These are phyloP conservation scores for Hydra vulgaris DNA, from an alignment of 30 jellyfish, hydroid and myxozoan genomes.

Conservation along the genomic window DNA sequence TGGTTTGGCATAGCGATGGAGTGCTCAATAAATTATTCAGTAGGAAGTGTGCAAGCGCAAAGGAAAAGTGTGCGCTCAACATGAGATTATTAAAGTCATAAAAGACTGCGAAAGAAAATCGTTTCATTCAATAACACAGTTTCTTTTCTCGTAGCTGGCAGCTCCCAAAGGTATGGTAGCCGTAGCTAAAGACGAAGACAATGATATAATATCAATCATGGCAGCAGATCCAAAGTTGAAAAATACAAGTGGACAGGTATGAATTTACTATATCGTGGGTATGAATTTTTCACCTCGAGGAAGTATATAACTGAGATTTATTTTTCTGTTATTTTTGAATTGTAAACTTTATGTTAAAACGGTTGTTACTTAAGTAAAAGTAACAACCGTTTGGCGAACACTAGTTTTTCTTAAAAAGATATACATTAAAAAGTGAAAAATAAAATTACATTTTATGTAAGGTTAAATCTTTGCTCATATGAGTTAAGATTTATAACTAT, in stretches of 20 bases:
- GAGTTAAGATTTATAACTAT: too few species aligned
- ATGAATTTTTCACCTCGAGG: background rate
- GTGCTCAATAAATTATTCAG: background rate
- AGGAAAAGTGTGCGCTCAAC: background rate
- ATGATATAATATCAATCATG: background rate
- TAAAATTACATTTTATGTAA: too few species aligned
- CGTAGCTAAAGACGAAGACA: background rate
- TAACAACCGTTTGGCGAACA: too few species aligned
- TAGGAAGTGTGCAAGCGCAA: background rate
- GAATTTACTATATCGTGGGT: background rate
- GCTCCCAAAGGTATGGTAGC: background rate
- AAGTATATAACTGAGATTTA: too few species aligned
- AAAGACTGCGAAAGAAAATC: background rate
- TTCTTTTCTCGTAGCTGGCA: background rate
- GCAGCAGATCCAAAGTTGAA: background rate
- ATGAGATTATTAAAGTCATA: background rate
- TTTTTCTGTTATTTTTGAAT: too few species aligned
- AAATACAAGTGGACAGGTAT: background rate
- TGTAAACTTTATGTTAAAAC: too few species aligned
- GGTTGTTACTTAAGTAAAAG: too few species aligned
- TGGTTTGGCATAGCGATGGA: background rate
- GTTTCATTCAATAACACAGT: background rate
- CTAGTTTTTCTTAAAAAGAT: too few species aligned
- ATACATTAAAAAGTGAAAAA: too few species aligned
- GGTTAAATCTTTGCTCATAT: too few species aligned